Evolutionary conservation across 2,888 invertebrate species (phyloP), one percentile per base, ranked within the genome.

Genomic region (Apamea epomidion): DNA sequence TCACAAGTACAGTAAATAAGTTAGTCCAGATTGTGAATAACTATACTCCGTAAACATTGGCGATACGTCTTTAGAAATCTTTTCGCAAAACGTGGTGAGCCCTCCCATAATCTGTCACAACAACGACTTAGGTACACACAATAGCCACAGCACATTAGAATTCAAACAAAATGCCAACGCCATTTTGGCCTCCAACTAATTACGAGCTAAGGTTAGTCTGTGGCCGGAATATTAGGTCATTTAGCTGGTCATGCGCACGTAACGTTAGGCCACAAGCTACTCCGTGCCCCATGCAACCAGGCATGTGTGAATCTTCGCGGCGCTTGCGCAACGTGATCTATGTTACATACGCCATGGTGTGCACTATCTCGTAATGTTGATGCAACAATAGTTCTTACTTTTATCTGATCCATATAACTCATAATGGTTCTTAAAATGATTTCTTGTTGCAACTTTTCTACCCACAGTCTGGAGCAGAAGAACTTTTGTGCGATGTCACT

Each of bases 191-290:
- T 87, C 64, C 64, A 74, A 74, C 81, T 87, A 81, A 84, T 74
- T 74, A 81, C 74, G 74, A 45, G 58, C 32, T 78, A n/a, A 84
- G 85, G 87, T 77, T 84, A 72, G 68, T 12, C 74, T 78, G 81
- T 78, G 81, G 75, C 73, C 29, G 74, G 87, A 80, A 85, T 85
- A 85, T 85, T 85, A 84, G 85, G 87, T 84, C 85, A 84, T 86
- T 87, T 78, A 29, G 62, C 48, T 81, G 65, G 75, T 29, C 84
- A 75, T 69, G 62, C 12, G 45, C 86, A 87, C 86, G 86, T 87
- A 85, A 21, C 29, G 68, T 87, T 86, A 83, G 77, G 76, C 74
- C 80, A 87, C 58, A 75, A 64, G 68, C 42, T 32, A 62, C 80
- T 54, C 37, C n/a, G 32, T 60, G 79, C 32, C 64, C 64, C 67